Evolutionary conservation across 2,888 invertebrate genomes (phyloP).

Genomic region (Acrocyrtus sp.): DNA sequence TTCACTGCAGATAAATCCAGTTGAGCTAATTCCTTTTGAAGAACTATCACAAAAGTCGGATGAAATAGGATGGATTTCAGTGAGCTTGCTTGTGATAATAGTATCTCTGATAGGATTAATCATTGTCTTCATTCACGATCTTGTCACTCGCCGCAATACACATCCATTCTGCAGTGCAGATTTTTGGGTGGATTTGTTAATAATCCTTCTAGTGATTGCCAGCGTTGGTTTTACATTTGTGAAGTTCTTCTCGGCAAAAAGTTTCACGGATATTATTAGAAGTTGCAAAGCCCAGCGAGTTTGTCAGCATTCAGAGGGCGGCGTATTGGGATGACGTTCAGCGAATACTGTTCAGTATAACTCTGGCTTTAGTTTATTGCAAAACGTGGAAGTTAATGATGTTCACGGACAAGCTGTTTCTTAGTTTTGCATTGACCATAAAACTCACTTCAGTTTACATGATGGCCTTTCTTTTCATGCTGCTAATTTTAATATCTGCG

Average conservation of each 20-base stretch:
- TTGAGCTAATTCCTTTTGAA: conserved; percentile 26
- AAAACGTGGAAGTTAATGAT: conserved; percentile 50
- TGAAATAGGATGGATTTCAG: conserved; percentile 10
- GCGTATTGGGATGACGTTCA: conserved; percentile 44
- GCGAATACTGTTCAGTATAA: conserved; percentile 27
- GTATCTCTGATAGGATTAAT: not conserved
- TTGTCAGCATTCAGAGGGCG: conserved; percentile 40
- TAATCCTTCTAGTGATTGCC: conserved; percentile 23
- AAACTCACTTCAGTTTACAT: conserved; percentile 33
- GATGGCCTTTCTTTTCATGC: conserved; percentile 14
- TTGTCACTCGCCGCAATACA: not conserved
- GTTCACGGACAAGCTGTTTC: conserved; percentile 41
- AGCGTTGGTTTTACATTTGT: conserved; percentile 17
- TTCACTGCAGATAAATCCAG: too few relatives aligned
- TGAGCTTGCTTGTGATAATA: not conserved
- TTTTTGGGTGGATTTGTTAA: conserved; percentile 48
- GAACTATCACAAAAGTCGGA: conserved; percentile 17
- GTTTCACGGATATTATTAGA: conserved; percentile 20
- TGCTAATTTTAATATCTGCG: conserved; percentile 27
- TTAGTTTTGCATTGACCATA: conserved; percentile 47
- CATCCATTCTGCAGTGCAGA: conserved; percentile 4
- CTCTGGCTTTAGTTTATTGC: conserved; percentile 43
- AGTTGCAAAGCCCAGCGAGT: conserved; percentile 29
- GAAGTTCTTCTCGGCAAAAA: conserved; percentile 9
- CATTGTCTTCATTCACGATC: not conserved